Base-by-base conservation (phyloP, 2,113 vertebrate genomes). In the Oryzias curvinotus region DNA sequence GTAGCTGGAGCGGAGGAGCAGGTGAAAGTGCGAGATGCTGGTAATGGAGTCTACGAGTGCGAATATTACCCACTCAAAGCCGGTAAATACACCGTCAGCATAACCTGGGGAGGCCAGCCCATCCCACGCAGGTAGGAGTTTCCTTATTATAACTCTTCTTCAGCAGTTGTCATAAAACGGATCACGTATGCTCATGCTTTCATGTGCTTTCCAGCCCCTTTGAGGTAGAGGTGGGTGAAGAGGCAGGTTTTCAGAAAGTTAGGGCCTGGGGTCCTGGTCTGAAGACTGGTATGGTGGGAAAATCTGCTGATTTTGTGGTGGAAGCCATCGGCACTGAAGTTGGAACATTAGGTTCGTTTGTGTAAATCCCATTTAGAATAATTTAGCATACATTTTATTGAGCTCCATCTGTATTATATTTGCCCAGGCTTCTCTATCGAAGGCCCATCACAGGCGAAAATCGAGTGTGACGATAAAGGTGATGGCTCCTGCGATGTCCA, bases 261-360 rank as follows among this genome's bases (percentile, higher is more conserved):
- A 91, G 96, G 23, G 96, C 96, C 71, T 98, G 96, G 96, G 96
- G 96, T 15, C 96, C 96, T 0, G 96, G 96, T 23, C 83, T 98
- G 63, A 92, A 94, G 83, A 98, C 95, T 0, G 96, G 96, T 19
- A 91, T 96, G 78, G 96, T 98, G 79, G 96, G 96, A 65, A 95
- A 95, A 84, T 96, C 96, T 0, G 96, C 96, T 0, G 95, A 98
- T 86, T 98, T 98, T 64, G 95, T 98, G 52, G 96, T 98, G 2
- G 96, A 98, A 71, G 95, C 96, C 18, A 93, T 97, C 0, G 96
- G 96, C 74, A 95, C 93, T 0, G 96, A 98, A 85, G 96, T 98
- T 52, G 96, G 96, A 65, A 95, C 94, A 4, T 85, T 98, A 16
- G 96, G 96, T 97, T 80, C 93, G 95, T 30, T 14, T 42, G 17